Conservation (phyloP, 53 echinoderm and acorn worm species). For the Echinarachnius parma region DNA sequence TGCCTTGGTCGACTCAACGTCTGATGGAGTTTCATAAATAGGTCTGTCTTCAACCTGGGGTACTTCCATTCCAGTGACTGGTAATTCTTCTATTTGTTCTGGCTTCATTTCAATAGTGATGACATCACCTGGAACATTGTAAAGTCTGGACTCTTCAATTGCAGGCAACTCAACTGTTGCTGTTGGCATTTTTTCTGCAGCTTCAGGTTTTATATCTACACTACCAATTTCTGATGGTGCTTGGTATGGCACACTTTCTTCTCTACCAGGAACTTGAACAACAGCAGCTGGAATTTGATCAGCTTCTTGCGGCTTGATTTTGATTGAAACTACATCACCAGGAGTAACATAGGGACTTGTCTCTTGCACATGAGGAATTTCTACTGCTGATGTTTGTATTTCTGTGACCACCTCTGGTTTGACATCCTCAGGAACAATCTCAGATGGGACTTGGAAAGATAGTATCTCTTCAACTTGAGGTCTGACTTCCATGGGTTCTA, state of each 20-base stretch:
- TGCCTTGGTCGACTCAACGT: not conserved
- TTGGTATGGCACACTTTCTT: constrained; percentile 8
- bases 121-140: constrained; percentile 2
- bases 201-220: constrained; percentile 4
- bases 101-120: constrained; percentile 12
- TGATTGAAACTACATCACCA: not conserved
- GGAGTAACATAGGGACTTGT: not conserved
- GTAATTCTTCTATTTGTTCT: constrained; percentile 3
- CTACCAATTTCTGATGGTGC: not conserved
- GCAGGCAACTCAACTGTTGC: constrained; percentile 4
- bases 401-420: constrained; percentile 26
- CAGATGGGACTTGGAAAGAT: not conserved
- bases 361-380: constrained; percentile 29
- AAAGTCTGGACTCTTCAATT: not conserved
- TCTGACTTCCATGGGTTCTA: not conserved
- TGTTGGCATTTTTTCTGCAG: constrained; percentile 1
- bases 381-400: constrained; percentile 21
- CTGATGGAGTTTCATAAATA: not conserved
- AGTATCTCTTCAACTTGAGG: not conserved
- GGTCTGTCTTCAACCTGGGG: not conserved
- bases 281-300: constrained; percentile 43
- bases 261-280: constrained; percentile 16
- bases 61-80: constrained; percentile 9
- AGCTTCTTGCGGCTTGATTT: constrained; percentile 36
- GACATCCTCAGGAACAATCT: not conserved